A percentile compares a stretch with the other conserved stretches of the same genome.
phyloP scores from a whole-genome alignment of 2,797 vertebrate genomes.

The Astyanax mexicanus region DNA sequence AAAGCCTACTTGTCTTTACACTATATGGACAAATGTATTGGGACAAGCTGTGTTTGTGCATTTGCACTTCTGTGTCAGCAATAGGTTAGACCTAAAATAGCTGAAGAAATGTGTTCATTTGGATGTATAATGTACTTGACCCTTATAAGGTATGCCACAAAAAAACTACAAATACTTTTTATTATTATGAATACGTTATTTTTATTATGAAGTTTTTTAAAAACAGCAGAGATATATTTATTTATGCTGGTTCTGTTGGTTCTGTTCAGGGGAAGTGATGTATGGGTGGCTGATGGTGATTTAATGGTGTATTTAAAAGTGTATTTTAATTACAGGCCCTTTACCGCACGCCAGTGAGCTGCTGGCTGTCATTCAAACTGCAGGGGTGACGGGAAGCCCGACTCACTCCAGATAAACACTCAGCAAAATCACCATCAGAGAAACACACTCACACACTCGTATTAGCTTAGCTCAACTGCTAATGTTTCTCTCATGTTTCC shows the following conservation, averaged over 20 bases:
- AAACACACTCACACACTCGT: background rate
- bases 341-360: background rate
- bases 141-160: no score
- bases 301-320: conserved; percentile 17
- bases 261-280: background rate
- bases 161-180: no score
- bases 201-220: background rate
- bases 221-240: background rate
- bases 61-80: no score
- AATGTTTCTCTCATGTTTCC: background rate
- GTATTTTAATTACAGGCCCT: conserved; percentile 16
- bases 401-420: background rate
- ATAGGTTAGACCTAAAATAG: no score
- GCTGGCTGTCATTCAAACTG: background rate
- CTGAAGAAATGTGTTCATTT: no score
- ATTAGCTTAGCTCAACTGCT: background rate
- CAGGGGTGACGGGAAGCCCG: background rate
- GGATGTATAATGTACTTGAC: no score
- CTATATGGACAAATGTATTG: no score
- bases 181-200: no score
- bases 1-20: no score
- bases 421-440: background rate
- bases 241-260: background rate
- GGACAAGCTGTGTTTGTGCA: no score
- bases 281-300: conserved; percentile 18